phyloP scores from a whole-genome alignment of 2,113 vertebrate genomes.

The Eurypyga helias region DNA sequence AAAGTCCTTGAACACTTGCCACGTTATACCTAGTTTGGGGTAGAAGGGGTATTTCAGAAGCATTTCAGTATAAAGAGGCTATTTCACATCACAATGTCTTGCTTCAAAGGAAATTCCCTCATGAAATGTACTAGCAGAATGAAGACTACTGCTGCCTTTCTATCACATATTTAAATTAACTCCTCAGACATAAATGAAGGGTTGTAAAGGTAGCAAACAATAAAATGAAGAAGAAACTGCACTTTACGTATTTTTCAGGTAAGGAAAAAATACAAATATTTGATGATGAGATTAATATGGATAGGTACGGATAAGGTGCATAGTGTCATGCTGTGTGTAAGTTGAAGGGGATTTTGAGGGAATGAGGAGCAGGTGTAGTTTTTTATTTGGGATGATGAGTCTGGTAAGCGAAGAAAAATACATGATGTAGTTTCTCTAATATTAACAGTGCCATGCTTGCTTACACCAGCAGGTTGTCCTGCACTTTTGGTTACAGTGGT shows the following conservation, averaged over 20 bases:
- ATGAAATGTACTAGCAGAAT: background rate
- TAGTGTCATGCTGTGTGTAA: background rate
- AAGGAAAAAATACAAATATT: background rate
- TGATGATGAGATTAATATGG: background rate
- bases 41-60: background rate
- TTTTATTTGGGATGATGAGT: background rate
- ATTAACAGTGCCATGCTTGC: background rate
- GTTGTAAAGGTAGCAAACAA: background rate
- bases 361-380: background rate
- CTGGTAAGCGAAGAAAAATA: background rate
- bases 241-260: background rate
- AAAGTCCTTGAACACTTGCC: too few species aligned
- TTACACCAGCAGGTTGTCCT: background rate
- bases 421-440: background rate
- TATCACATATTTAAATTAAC: background rate
- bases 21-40: fast-evolving
- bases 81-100: background rate
- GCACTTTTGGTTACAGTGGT: background rate
- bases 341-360: background rate
- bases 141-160: background rate
- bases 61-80: background rate
- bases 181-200: background rate
- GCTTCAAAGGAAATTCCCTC: background rate
- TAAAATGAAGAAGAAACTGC: background rate
- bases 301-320: background rate